Evolutionary conservation across 2,888 invertebrate genomes (phyloP).

Genomic region (Polietes domitor): DNA sequence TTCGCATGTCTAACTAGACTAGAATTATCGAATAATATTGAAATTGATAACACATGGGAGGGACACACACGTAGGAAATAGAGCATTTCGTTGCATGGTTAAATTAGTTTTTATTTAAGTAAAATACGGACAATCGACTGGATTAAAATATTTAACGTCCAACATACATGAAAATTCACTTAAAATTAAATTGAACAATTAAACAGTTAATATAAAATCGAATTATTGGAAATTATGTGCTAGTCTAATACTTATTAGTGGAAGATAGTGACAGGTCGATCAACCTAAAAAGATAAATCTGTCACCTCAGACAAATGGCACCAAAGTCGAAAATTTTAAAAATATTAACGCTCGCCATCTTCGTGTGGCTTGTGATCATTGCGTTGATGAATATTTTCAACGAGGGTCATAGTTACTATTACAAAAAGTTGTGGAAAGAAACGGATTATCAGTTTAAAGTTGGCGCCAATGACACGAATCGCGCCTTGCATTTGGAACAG

Average conservation of each 20-base stretch:
- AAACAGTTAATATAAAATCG: neutral
- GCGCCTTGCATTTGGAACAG: neutral
- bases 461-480: neutral
- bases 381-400: conserved; percentile 29
- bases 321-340: conserved; percentile 30
- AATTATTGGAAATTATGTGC: too few species aligned
- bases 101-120: neutral
- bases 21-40: neutral
- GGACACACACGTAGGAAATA: neutral
- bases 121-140: neutral
- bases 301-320: conserved; percentile 20
- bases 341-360: neutral
- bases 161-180: too few species aligned
- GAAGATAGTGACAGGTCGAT: too few species aligned
- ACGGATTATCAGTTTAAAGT: neutral
- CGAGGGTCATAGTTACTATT: conserved; percentile 26
- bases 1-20: too few species aligned
- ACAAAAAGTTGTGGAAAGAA: neutral
- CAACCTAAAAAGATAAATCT: too few species aligned
- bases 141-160: too few species aligned
- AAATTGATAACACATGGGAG: neutral
- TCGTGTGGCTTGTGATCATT: conserved; percentile 1
- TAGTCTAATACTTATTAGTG: too few species aligned
- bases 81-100: neutral
- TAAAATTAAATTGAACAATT: neutral